A percentile compares a stretch with the other conserved stretches of the same genome.
Conservation (phyloP, 2,888 invertebrate genomes). For the Aphodius sticticus region DNA sequence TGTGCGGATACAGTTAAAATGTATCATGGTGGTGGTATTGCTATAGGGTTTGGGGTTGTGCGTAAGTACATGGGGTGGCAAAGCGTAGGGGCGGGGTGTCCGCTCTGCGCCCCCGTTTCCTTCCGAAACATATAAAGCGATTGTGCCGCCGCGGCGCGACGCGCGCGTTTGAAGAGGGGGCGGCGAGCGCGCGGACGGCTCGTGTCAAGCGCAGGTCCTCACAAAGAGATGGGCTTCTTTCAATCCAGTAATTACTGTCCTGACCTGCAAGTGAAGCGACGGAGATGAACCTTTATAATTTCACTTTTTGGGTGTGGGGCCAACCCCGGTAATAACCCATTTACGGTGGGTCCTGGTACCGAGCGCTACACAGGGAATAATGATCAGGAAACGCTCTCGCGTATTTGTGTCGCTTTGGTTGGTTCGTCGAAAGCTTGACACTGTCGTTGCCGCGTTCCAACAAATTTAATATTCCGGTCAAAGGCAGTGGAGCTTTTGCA, state of each 20-base stretch:
- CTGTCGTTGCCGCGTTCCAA: not conserved
- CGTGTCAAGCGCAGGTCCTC: slow-evolving; percentile 54
- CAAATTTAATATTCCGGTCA: not conserved
- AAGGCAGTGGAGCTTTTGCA: not conserved
- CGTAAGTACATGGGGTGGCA: slow-evolving; percentile 6
- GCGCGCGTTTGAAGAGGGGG: not conserved
- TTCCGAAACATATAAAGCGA: slow-evolving; percentile 58
- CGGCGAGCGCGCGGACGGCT: slow-evolving; percentile 35
- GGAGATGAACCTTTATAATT: slow-evolving; percentile 45
- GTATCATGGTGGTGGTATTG: not conserved
- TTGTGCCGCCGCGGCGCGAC: slow-evolving; percentile 44
- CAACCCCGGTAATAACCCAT: not conserved
- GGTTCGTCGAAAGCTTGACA: not conserved
- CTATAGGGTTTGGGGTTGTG: not conserved
- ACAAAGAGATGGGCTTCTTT: slow-evolving; percentile 58
- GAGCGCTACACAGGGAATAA: not conserved
- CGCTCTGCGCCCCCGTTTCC: slow-evolving; percentile 43
- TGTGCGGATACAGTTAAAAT: not conserved
- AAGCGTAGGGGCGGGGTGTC: slow-evolving; percentile 4
- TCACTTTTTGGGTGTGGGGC: slow-evolving; percentile 31
- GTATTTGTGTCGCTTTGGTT: no score
- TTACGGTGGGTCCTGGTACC: not conserved
- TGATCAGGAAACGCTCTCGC: not conserved
- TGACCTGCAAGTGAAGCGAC: slow-evolving; percentile 51
- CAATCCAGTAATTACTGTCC: slow-evolving; percentile 57